phyloP scores from a whole-genome alignment of 30 jellyfish, hydroid and myxozoan genomes.

The Pelagia noctiluca region DNA sequence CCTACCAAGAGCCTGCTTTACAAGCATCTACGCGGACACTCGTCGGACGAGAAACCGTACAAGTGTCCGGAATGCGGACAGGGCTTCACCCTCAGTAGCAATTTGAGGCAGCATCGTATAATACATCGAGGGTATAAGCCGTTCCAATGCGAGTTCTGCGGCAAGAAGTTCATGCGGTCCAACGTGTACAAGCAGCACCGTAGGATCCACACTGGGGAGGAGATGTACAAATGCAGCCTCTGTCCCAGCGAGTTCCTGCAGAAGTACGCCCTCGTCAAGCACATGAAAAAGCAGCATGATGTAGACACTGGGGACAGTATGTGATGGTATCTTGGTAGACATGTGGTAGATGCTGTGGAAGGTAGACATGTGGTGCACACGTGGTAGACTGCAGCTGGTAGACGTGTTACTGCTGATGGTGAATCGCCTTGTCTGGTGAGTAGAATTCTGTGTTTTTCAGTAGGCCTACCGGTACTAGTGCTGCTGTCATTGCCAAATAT shows the following conservation, averaged over 20 bases:
- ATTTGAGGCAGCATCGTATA: slow-evolving; percentile 94
- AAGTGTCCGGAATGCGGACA: slow-evolving; percentile 99
- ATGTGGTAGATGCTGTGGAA: too few relatives aligned
- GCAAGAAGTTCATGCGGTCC: slow-evolving; percentile 98
- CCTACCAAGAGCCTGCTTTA: slow-evolving; percentile 94
- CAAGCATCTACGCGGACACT: slow-evolving; percentile 97
- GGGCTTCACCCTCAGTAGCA: slow-evolving; percentile 98
- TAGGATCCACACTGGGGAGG: slow-evolving; percentile 98
- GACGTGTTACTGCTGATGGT: too few relatives aligned
- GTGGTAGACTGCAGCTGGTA: slow-evolving; percentile 10
- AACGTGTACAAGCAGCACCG: slow-evolving; percentile 98
- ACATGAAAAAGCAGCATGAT: slow-evolving; percentile 96
- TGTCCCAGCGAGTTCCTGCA: slow-evolving; percentile 99
- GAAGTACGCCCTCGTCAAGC: slow-evolving; percentile 95
- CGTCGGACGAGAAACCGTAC: slow-evolving; percentile 98
- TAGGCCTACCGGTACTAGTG: too few relatives aligned
- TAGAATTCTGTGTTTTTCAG: too few relatives aligned
- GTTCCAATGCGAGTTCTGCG: slow-evolving; percentile 97
- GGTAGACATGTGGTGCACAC: slow-evolving; percentile 47
- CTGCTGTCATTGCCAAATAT: too few relatives aligned
- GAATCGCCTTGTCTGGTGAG: too few relatives aligned
- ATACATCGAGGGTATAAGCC: slow-evolving; percentile 99
- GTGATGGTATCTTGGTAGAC: slow-evolving; percentile 27
- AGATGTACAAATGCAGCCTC: slow-evolving; percentile 95
- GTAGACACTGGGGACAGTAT: slow-evolving; percentile 90